phyloP scores from a whole-genome alignment of 1,140 invertebrate genomes.

The Chrysopa pallens region DNA sequence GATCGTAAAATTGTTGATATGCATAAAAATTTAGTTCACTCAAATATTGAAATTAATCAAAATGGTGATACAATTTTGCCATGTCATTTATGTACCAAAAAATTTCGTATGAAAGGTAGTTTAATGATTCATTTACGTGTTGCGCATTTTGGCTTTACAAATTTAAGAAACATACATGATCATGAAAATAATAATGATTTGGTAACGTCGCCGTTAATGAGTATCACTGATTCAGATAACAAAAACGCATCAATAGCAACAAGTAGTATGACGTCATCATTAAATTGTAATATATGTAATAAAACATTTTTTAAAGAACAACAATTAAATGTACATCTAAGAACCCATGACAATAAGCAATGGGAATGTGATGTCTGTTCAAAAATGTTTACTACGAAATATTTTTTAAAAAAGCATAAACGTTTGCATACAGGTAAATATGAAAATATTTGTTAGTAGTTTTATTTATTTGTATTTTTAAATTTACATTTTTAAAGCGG shows the following conservation, averaged over 20 bases:
- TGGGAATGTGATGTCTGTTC: slow-evolving; percentile 73
- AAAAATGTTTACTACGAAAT: slow-evolving; percentile 76
- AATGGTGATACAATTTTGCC: slow-evolving; percentile 35
- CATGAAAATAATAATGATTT: too few relatives aligned
- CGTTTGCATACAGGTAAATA: slow-evolving; percentile 50
- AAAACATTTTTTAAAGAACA: not conserved
- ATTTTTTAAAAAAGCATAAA: slow-evolving; percentile 79
- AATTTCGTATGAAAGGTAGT: slow-evolving; percentile 63
- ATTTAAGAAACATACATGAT: not conserved
- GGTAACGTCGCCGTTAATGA: too few relatives aligned
- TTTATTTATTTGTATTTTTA: too few relatives aligned
- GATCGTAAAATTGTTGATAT: slow-evolving; percentile 47
- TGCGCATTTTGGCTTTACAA: slow-evolving; percentile 38
- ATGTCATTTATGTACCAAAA: slow-evolving; percentile 59
- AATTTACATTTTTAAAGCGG: too few relatives aligned
- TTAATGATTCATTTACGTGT: slow-evolving; percentile 65
- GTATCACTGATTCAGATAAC: too few relatives aligned
- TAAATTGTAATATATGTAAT: not conserved
- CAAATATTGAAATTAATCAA: slow-evolving; percentile 32
- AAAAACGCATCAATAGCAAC: too few relatives aligned
- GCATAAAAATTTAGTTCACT: slow-evolving; percentile 56
- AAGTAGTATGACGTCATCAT: not conserved
- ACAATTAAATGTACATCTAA: slow-evolving; percentile 3
- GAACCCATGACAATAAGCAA: slow-evolving; percentile 15
- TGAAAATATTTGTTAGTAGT: too few relatives aligned